These are phyloP conservation scores for Panorpa germanica DNA, from an alignment of 2,888 invertebrate species.

Conservation along the genomic window DNA sequence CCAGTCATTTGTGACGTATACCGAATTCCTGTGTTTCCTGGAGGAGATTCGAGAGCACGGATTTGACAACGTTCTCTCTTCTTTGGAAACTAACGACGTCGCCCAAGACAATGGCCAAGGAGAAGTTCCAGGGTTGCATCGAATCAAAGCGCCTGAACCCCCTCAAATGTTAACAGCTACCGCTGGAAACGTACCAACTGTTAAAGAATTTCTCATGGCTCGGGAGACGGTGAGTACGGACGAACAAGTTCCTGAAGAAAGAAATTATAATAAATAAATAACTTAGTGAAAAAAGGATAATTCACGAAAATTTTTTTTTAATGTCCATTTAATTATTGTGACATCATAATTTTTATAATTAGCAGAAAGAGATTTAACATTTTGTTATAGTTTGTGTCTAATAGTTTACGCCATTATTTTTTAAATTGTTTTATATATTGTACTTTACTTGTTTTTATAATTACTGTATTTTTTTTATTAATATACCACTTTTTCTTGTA, in stretches of 20 bases:
- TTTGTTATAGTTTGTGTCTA: no score
- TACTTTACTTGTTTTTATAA: no score
- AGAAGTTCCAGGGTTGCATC: slow-evolving; percentile 19
- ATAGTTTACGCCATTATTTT: no score
- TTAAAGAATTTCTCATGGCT: slow-evolving; percentile 27
- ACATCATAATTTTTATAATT: no score
- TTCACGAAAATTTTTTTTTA: no score
- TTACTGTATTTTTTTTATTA: no score
- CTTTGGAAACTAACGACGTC: slow-evolving; percentile 27
- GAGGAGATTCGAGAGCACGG: slow-evolving; percentile 36
- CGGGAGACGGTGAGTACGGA: slow-evolving; percentile 21
- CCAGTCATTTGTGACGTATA: slow-evolving; percentile 47
- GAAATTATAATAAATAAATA: no score
- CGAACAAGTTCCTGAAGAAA: slow-evolving; percentile 16
- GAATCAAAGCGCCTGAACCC: neutral
- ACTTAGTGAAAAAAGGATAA: no score
- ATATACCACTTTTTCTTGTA: no score
- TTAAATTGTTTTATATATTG: no score
- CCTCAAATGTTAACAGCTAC: slow-evolving; percentile 23
- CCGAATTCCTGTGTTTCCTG: slow-evolving; percentile 44
- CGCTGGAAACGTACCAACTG: slow-evolving; percentile 24
- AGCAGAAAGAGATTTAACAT: no score
- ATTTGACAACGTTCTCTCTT: slow-evolving; percentile 28
- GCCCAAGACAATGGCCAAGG: slow-evolving; percentile 22
- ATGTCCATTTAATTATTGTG: no score